phyloP scores from a whole-genome alignment of 2,113 vertebrate genomes.

The Muntiacus reevesi region DNA sequence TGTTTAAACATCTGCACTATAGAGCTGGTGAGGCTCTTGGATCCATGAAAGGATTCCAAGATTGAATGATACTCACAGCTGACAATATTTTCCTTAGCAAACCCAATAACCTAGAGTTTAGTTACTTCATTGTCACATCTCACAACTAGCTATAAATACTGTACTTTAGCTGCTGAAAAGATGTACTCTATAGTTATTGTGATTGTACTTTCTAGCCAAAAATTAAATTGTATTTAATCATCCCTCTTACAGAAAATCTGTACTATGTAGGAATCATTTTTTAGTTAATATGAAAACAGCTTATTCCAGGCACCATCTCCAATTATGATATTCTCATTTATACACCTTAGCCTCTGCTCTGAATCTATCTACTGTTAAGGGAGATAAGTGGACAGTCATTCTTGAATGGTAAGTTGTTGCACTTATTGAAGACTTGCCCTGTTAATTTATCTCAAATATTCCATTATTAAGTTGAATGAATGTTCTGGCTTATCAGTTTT shows the following conservation, averaged over 20 bases:
- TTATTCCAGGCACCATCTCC: not conserved
- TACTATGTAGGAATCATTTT: not conserved
- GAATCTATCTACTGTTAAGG: not conserved
- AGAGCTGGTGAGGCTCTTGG: not conserved
- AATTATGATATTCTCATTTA: not conserved
- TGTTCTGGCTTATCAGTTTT: conserved; percentile 31
- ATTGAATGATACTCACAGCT: not conserved
- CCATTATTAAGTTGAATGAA: not conserved
- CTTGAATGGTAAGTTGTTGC: not conserved
- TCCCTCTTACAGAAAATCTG: not conserved
- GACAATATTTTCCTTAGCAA: not conserved
- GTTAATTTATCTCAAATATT: not conserved
- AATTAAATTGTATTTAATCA: not conserved
- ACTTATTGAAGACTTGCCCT: not conserved
- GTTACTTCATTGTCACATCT: not conserved
- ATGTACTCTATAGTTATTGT: not conserved
- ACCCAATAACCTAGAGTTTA: not conserved
- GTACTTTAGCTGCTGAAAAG: not conserved
- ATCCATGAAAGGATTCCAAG: not conserved
- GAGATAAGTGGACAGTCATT: not conserved
- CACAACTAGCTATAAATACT: not conserved
- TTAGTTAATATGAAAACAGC: not conserved
- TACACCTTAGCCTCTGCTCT: not conserved
- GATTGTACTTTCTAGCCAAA: not conserved
- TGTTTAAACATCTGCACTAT: not conserved